Conservation (phyloP, 2,113 vertebrate genomes). For the Pungitius pungitius region DNA sequence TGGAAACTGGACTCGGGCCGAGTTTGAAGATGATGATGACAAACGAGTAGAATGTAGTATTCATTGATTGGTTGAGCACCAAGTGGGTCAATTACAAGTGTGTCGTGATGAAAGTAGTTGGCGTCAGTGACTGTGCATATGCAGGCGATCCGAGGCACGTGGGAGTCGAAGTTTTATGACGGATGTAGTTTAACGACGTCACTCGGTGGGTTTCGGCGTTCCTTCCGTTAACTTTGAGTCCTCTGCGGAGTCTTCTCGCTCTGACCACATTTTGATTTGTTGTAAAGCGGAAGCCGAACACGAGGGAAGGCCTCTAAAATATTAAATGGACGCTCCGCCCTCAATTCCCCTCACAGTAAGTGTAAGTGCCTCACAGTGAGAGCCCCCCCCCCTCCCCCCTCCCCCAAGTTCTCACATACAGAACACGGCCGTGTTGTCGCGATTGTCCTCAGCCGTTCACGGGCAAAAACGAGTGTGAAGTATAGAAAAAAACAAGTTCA, state of each 20-base stretch:
- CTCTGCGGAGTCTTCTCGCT: background rate
- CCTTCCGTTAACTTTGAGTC: background rate
- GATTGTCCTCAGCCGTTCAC: background rate
- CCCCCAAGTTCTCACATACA: background rate
- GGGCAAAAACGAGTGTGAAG: background rate
- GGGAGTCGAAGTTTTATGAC: no score
- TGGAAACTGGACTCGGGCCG: background rate
- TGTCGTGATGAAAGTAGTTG: no score
- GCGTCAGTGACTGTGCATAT: no score
- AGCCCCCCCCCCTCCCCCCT: background rate
- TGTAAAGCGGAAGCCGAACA: conserved; percentile 4
- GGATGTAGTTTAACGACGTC: background rate
- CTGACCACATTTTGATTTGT: background rate
- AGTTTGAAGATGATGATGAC: background rate
- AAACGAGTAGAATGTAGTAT: background rate
- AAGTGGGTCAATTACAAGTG: no score
- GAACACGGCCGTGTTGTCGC: background rate
- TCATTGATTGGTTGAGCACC: no score
- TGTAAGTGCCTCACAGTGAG: conserved; percentile 10
- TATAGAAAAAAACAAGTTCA: background rate
- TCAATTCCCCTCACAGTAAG: conserved; percentile 13
- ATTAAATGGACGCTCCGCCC: conserved; percentile 27
- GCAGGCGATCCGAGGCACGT: no score
- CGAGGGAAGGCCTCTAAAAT: conserved; percentile 32
- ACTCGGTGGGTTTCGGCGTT: background rate